phyloP scores from a whole-genome alignment of 2,113 vertebrate genomes.

The Antechinus stuartii region DNA sequence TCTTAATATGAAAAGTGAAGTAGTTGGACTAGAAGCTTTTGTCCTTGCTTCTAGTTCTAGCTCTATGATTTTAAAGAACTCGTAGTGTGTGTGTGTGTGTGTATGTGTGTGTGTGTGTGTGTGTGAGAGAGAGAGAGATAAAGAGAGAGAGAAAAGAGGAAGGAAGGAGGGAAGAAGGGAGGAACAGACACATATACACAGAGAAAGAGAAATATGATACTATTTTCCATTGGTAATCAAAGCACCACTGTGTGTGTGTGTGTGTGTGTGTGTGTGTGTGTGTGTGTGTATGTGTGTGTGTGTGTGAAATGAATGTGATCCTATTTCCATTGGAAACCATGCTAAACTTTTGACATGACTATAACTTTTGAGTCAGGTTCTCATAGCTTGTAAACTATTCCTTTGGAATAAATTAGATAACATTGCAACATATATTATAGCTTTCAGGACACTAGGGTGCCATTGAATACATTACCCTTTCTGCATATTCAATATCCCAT shows the following conservation, averaged over 20 bases:
- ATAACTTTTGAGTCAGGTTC: background rate
- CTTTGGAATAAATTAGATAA: background rate
- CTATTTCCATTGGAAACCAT: background rate
- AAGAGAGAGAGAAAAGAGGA: too few relatives aligned
- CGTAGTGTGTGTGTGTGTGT: background rate
- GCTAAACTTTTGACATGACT: background rate
- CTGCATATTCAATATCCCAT: background rate
- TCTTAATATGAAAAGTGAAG: background rate
- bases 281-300: background rate
- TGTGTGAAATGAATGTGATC: background rate
- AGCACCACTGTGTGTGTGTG: too few relatives aligned
- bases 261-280: background rate
- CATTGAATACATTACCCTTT: constrained; percentile 4
- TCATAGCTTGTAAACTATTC: constrained; percentile 1
- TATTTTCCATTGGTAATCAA: too few relatives aligned
- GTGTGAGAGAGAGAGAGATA: background rate
- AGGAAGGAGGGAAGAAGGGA: too few relatives aligned
- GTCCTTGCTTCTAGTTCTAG: background rate
- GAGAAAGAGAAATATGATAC: too few relatives aligned
- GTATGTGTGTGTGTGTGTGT: background rate
- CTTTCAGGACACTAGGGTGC: background rate
- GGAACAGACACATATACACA: too few relatives aligned
- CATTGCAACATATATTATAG: background rate
- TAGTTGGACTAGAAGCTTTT: background rate
- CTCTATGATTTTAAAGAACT: background rate